A percentile compares a stretch with the other conserved stretches of the same genome.
phyloP scores from a whole-genome alignment of 2,888 invertebrate species.

The Pasiphila rectangulata region DNA sequence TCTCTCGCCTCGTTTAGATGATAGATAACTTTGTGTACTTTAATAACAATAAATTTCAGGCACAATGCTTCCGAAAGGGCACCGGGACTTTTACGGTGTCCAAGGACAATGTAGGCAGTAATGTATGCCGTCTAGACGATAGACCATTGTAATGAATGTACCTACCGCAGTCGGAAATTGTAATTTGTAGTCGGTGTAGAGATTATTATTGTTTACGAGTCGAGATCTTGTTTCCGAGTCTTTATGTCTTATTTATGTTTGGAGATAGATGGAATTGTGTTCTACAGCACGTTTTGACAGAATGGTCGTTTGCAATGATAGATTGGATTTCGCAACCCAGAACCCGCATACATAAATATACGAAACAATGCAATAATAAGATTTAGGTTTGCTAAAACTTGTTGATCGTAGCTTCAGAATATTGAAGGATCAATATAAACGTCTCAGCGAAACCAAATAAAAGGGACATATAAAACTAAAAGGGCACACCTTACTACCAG shows the following conservation, averaged over 20 bases:
- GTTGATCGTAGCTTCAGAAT: background rate
- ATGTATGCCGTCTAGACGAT: slow-evolving; percentile 32
- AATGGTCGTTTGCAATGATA: background rate
- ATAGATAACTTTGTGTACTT: slow-evolving; percentile 30
- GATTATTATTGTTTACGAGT: slow-evolving; percentile 5
- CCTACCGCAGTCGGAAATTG: background rate
- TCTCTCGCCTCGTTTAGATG: slow-evolving; percentile 34
- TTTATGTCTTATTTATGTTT: background rate
- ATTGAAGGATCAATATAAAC: background rate
- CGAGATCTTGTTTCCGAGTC: background rate
- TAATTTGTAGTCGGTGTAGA: background rate
- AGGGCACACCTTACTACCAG: background rate
- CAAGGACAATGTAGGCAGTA: slow-evolving; percentile 30
- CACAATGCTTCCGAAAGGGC: slow-evolving; percentile 26
- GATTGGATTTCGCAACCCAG: background rate
- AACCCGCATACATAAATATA: background rate
- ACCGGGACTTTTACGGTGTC: slow-evolving; percentile 28
- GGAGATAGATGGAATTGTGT: background rate
- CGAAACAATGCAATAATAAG: too few relatives aligned
- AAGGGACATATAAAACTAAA: background rate
- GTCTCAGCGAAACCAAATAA: background rate
- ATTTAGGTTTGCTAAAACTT: too few relatives aligned
- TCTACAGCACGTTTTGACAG: background rate
- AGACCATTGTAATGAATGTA: slow-evolving; percentile 6
- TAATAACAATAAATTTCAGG: slow-evolving; percentile 33